A percentile compares a stretch with the other conserved stretches of the same genome.
phyloP scores from a whole-genome alignment of 1,140 invertebrate species.

The Atta colombica region DNA sequence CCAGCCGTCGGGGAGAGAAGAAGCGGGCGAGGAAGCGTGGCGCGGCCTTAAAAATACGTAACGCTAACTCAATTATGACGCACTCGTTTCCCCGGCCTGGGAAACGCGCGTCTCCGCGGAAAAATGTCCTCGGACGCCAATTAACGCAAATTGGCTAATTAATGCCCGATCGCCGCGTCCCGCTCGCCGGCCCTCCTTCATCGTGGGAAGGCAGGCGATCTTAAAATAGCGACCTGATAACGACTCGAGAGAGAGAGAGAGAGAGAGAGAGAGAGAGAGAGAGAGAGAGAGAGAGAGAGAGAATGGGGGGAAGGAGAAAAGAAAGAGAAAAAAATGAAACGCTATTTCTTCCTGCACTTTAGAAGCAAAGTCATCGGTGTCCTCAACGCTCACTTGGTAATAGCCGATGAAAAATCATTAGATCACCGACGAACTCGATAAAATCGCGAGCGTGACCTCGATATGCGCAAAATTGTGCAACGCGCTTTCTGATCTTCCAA shows the following conservation, averaged over 20 bases:
- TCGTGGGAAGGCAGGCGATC: conserved; percentile 53
- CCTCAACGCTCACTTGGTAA: conserved; percentile 2
- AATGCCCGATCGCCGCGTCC: conserved; percentile 78
- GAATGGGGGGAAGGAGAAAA: neutral
- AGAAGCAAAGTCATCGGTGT: neutral
- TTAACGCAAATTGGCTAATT: conserved; percentile 87
- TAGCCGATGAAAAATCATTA: conserved; percentile 47
- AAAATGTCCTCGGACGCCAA: conserved; percentile 85
- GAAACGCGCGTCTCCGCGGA: conserved; percentile 79
- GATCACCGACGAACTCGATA: conserved; percentile 43
- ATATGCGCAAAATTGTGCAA: conserved; percentile 55
- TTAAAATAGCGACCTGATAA: conserved; percentile 40
- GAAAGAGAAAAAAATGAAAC: conserved; percentile 7
- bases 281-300: neutral
- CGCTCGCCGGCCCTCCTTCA: neutral
- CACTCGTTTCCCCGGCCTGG: conserved; percentile 85
- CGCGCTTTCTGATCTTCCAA: neutral
- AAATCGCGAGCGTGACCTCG: conserved; percentile 51
- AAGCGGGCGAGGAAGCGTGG: conserved; percentile 55
- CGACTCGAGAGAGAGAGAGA: neutral
- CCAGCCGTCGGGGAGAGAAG: conserved; percentile 24
- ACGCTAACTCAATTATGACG: conserved; percentile 87
- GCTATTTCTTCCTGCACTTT: neutral
- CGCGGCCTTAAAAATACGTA: conserved; percentile 73
- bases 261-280: neutral